Conservation (phyloP, 35 echinoderm and acorn worm species). For the Apostichopus californicus region DNA sequence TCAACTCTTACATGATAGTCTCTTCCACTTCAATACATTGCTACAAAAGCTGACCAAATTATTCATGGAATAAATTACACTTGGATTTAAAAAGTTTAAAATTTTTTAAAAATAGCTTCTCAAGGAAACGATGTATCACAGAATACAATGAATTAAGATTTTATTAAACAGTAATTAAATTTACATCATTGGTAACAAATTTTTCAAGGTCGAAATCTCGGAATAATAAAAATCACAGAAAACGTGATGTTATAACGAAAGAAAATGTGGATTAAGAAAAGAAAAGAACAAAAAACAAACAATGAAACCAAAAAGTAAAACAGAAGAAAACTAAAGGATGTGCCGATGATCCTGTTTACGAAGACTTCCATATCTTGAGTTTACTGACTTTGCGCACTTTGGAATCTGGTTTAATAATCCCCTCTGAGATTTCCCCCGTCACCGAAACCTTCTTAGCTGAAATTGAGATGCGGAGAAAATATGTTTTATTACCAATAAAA, state of each 20-base stretch:
- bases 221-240: neutral
- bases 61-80: no score
- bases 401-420: slow-evolving; percentile 16
- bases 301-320: neutral
- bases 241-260: neutral
- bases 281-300: neutral
- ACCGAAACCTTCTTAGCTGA: slow-evolving; percentile 5
- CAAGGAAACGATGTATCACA: no score
- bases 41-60: no score
- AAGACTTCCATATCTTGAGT: slow-evolving; percentile 55
- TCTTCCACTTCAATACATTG: no score
- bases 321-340: neutral
- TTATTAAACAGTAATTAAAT: neutral
- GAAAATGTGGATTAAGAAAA: neutral
- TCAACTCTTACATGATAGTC: no score
- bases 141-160: no score
- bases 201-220: neutral
- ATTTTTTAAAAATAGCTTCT: no score
- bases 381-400: slow-evolving; percentile 24
- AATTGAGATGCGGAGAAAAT: neutral
- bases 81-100: no score
- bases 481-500: no score
- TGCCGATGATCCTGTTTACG: neutral
- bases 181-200: neutral
- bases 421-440: slow-evolving; percentile 2